Evolutionary conservation across 2,888 invertebrate species (phyloP), one percentile per base, ranked within the genome.

Genomic region (Thymelicus lineola): DNA sequence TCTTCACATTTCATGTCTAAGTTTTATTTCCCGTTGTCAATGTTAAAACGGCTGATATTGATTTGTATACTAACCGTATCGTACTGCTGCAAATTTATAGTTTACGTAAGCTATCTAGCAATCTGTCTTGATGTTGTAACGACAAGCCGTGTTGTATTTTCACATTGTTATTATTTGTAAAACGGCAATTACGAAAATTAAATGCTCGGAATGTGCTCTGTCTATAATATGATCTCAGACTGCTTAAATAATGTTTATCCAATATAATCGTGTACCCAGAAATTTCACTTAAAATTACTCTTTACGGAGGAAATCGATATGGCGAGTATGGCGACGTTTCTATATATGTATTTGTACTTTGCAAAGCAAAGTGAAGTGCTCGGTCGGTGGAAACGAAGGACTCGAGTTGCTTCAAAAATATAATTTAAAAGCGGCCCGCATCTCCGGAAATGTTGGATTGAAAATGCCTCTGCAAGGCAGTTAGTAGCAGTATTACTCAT

Each of bases 401-500:
- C 76, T 75, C 72, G 72, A 69, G 58, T 66, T 63, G 68, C 74
- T 71, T 69, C 71, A 50, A 74, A 76, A 77, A 75, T 77, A 74
- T 76, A 74, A 80, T 82, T 80, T 72, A 66, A 75, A 81, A 78
- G 69, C 62, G 45, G 55, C 36, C 70, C 70, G 67, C 59, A 71
- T 68, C 66, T 46, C 71, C 61, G 66, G 75, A 78, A 79, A 76
- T 75, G 76, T 75, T 73, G 73, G 61, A 79, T 78, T 78, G 77
- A 76, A 79, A 79, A 79, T 78, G 75, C 75, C 71, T 76, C 72
- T 48, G 72, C 70, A 74, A 73, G 75, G 74, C 80, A 82, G 78
- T 83, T 83, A 76, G 74, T 77, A 69, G 73, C 77, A 75, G 76
- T 79, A 79, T 81, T 75, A 76, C 79, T 77, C 75, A 81, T 86